Conservation (phyloP, 2,113 vertebrate genomes). For the Cebus imitator region DNA sequence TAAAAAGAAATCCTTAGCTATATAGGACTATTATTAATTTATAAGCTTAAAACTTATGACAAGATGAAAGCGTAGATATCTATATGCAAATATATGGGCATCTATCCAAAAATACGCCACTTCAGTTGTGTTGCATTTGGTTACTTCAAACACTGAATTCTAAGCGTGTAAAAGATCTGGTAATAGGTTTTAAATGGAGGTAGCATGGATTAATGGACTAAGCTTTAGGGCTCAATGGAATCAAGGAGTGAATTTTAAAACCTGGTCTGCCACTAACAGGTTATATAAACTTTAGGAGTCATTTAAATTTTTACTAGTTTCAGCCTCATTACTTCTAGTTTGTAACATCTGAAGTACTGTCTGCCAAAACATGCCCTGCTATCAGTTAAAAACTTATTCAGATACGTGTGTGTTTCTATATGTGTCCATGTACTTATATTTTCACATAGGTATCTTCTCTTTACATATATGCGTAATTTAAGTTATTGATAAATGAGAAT, state of each 20-base stretch:
- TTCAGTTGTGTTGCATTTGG: neutral
- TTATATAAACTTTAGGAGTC: conserved; percentile 60
- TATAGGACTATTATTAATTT: neutral
- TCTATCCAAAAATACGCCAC: neutral
- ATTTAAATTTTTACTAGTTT: conserved; percentile 60
- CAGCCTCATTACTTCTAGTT: conserved; percentile 32
- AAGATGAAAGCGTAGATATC: neutral
- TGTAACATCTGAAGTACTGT: conserved; percentile 40
- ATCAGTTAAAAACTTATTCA: neutral
- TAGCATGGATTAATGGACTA: conserved; percentile 59
- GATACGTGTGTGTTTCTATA: neutral
- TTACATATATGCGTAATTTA: neutral
- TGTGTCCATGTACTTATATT: neutral
- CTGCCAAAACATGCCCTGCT: neutral
- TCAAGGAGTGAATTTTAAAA: conserved; percentile 64
- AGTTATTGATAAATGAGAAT: neutral
- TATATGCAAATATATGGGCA: neutral
- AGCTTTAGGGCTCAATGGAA: conserved; percentile 59
- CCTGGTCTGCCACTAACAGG: conserved; percentile 14
- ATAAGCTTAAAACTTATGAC: conserved; percentile 27
- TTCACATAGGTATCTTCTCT: neutral
- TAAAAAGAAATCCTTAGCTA: neutral
- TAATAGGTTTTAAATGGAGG: conserved; percentile 62
- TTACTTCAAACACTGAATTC: conserved; percentile 38
- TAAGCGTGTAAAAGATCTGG: conserved; percentile 34